These are phyloP conservation scores for Eurytoma californica DNA, from an alignment of 2,888 invertebrate species.

Conservation along the genomic window DNA sequence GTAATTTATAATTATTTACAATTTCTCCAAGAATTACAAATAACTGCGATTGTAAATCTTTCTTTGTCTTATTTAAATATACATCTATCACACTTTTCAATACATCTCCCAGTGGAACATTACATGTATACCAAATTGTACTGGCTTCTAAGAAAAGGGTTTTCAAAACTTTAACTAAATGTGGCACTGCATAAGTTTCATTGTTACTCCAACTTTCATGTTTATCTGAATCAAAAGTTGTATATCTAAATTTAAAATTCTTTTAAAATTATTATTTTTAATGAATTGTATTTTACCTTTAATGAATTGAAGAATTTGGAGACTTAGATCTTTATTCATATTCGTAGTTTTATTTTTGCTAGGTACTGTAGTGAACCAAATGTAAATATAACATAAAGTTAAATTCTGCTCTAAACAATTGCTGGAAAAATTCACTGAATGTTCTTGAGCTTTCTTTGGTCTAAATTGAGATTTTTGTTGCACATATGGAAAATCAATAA, in stretches of 20 bases:
- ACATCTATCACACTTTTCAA: constrained; percentile 62
- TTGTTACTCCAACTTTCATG: constrained; percentile 63
- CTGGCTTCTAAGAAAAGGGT: constrained; percentile 66
- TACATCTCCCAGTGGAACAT: constrained; percentile 62
- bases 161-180: constrained; percentile 64
- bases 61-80: constrained; percentile 61
- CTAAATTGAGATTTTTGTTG: constrained; percentile 47
- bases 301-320: constrained; percentile 76
- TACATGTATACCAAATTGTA: constrained; percentile 66
- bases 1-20: constrained; percentile 73
- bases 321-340: constrained; percentile 69
- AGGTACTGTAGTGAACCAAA: constrained; percentile 75
- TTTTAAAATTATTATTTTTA: not conserved
- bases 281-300: constrained; percentile 72
- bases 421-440: constrained; percentile 72
- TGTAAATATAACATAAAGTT: constrained; percentile 74
- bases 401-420: constrained; percentile 78
- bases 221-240: constrained; percentile 60
- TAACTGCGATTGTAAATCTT: constrained; percentile 70
- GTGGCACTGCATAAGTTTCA: constrained; percentile 59
- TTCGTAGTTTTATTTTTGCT: constrained; percentile 75
- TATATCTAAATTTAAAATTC: not conserved
- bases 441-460: constrained; percentile 67
- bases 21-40: constrained; percentile 76
- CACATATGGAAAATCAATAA: constrained; percentile 79